Percentiles rank a stretch among this genome's conserved stretches.
Conservation (phyloP, 1,140 invertebrate genomes). For the Panagrolaimus sp. region DNA sequence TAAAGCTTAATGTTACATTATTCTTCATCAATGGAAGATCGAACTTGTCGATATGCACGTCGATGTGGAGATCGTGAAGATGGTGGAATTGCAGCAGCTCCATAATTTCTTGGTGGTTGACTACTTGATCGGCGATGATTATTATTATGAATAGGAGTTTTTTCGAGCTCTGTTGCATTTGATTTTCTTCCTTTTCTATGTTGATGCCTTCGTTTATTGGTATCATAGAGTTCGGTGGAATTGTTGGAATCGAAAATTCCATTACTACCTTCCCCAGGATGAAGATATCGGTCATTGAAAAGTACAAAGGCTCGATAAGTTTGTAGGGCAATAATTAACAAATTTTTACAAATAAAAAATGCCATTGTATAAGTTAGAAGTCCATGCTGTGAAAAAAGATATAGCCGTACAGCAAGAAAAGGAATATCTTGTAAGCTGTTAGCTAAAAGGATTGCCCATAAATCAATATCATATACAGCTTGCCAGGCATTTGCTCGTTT, state of each 20-base stretch:
- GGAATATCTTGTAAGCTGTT: conserved; percentile 55
- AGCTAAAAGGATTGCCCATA: conserved; percentile 56
- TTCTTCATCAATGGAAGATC: conserved; percentile 8
- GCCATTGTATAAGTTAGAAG: conserved; percentile 56
- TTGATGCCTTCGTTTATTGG: not conserved
- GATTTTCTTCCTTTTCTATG: not conserved
- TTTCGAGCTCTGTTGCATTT: not conserved
- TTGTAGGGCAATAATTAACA: conserved; percentile 54
- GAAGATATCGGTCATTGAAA: conserved; percentile 56
- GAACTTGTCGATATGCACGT: not conserved
- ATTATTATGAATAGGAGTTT: not conserved
- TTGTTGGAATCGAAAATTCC: not conserved
- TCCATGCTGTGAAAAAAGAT: conserved; percentile 38
- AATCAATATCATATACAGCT: conserved; percentile 49
- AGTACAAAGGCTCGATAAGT: conserved; percentile 52
- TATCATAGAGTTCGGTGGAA: not conserved
- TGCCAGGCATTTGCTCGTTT: conserved; percentile 30
- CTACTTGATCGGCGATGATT: conserved; percentile 1
- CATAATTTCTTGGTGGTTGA: not conserved
- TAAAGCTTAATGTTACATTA: not conserved
- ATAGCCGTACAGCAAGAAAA: conserved; percentile 53
- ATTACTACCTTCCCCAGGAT: conserved; percentile 20
- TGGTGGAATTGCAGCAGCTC: not conserved
- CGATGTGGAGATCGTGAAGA: not conserved
- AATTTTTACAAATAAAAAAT: conserved; percentile 57